Percentiles rank a stretch among this genome's conserved stretches.
Conservation (phyloP, 2,888 invertebrate genomes). For the Sminthurinus aureus region DNA sequence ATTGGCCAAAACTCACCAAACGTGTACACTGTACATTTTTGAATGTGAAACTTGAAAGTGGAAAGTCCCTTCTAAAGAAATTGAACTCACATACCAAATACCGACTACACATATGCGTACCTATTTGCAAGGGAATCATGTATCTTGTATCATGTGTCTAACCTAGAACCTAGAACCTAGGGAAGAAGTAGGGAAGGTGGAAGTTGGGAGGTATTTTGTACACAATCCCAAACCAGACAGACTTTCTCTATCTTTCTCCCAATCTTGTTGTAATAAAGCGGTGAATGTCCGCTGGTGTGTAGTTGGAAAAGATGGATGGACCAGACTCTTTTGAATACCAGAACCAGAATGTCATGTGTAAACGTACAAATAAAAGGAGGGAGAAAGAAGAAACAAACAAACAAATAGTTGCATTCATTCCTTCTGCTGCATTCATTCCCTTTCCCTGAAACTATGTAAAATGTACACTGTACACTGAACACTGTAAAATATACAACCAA, state of each 20-base stretch:
- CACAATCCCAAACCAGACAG: too few species aligned
- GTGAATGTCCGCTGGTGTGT: not conserved
- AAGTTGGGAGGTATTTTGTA: too few species aligned
- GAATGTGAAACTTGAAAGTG: not conserved
- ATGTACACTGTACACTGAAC: not conserved
- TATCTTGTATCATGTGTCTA: too few species aligned
- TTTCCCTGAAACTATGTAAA: not conserved
- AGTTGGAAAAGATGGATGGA: not conserved
- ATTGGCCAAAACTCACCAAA: too few species aligned
- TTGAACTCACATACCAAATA: not conserved
- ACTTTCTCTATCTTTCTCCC: not conserved
- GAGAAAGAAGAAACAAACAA: not conserved
- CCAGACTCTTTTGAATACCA: not conserved
- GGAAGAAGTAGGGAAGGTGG: not conserved
- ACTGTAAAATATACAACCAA: too few species aligned
- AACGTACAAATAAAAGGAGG: not conserved
- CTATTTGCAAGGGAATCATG: too few species aligned
- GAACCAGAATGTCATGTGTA: too few species aligned
- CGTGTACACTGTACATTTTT: too few species aligned
- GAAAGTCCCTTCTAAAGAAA: not conserved
- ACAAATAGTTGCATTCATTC: not conserved
- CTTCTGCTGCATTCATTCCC: not conserved
- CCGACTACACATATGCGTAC: too few species aligned
- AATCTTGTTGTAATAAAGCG: not conserved
- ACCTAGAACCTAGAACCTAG: too few species aligned